Base-by-base conservation (phyloP, 2,797 vertebrate genomes). In the Gymnoscopelus braueri region DNA sequence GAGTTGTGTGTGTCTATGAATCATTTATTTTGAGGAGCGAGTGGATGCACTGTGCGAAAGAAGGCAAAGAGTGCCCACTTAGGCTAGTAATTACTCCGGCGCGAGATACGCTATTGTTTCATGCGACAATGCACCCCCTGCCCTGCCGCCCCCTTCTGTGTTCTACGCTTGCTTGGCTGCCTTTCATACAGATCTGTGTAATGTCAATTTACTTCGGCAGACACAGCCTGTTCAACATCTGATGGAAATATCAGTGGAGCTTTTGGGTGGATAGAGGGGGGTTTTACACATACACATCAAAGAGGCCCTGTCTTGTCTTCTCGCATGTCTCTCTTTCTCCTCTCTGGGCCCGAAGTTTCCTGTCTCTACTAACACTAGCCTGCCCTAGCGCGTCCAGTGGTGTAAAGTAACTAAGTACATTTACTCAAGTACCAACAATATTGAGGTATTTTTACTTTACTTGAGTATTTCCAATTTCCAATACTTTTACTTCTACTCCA, bases 1-100 rank as follows among this genome's bases (percentile, higher is more conserved):
- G 79, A 75, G 66, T 66, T 86, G 85, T 77, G 19, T 19, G 79
- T 86, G 69, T 89, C 79, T 83, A 86, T 92, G 67, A 90, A 93
- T 91, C 79, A 90, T 92, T 92, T 83, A 92, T 91, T 44, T 44
- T 73, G 60, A 39, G 60, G 53, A 82, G 19, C 19, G 19, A 19
- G 67, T 73, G 79, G 83, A 84, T 85, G 87, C 81, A 82, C 81
- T 79, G 79, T 82, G 81, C 19, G 19, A 19, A 19, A 19, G 1
- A 86, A 75, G 67, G 14, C n/a, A 51, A 77, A 84, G 86, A 88
- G 78, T 79, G 84, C 69, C 80, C 82, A 81, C 75, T 88, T 81
- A 79, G 63, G 68, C 72, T 19, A 66, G 74, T 80, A 86, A 87
- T 91, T 87, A 85, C 79, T 75, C 69, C 69, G 52, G 76, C 80